Evolutionary conservation across 2,888 invertebrate genomes (phyloP), one percentile per base, ranked within the genome.

Genomic region (Fragum sueziense): DNA sequence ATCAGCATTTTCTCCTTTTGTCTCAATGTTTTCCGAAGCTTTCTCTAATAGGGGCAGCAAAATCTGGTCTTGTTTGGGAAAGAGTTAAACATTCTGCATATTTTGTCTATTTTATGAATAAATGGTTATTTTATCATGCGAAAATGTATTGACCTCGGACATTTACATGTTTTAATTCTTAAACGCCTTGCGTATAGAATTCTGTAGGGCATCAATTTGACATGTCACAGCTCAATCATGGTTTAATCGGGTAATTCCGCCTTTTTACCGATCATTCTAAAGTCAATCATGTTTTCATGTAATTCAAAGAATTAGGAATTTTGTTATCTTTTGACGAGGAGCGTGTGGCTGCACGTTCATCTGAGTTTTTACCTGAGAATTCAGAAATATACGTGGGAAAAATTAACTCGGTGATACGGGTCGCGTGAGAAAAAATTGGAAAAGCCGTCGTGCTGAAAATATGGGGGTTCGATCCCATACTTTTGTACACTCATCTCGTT

Each of bases 201-300:
- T n/a, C n/a, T n/a, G n/a, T n/a, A n/a, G n/a, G n/a, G n/a, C n/a
- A n/a, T n/a, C n/a, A n/a, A n/a, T n/a, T n/a, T n/a, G n/a, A n/a
- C n/a, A n/a, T n/a, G n/a, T n/a, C 54, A n/a, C 2, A 25, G 54
- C 22, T 22, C 11, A 25, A 22, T 11, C 25, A 54, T 65, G 65
- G 41, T 22, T 65, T 65, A 65, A 65, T 65, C 65, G 34, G 65
- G 65, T 41, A 65, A 65, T 65, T 34, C 65, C 27, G 41, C 65
- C 65, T 65, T 65, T 27, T 65, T 20, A 65, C 65, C 33, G 65
- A 41, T 65, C 34, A 65, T 41, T n/a, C 22, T 14, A 65, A n/a
- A 65, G 14, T 65, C 25, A 65, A 65, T 65, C 41, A 41, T 65
- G 33, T 65, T 41, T 65, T 62, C 27, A 22, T 25, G 22, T 65